Conservation (phyloP, 2,888 invertebrate genomes). For the Cacoxenus indagator region DNA sequence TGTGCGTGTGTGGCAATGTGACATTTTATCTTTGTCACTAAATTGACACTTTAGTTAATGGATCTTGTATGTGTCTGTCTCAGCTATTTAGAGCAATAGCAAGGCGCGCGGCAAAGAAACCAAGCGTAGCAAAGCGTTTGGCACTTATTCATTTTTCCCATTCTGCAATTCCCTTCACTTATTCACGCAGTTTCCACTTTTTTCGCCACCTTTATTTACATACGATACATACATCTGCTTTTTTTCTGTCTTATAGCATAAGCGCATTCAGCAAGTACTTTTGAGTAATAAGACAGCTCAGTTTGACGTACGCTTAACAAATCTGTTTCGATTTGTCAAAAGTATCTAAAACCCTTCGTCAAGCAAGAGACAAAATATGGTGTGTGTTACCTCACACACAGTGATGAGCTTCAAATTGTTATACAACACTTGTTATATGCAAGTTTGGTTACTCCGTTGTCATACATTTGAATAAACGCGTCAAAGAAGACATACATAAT, state of each 20-base stretch:
- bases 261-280: conserved; percentile 42
- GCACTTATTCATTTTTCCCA: not conserved
- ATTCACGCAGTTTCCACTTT: not conserved
- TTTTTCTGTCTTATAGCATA: too few relatives aligned
- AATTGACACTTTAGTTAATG: conserved; percentile 70
- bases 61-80: conserved; percentile 57
- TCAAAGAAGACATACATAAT: too few relatives aligned
- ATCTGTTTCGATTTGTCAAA: conserved; percentile 49
- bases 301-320: conserved; percentile 59
- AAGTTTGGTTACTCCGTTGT: too few relatives aligned
- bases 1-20: conserved; percentile 40
- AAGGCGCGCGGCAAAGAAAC: not conserved
- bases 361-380: conserved; percentile 32
- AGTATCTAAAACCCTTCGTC: not conserved
- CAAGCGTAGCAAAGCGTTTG: not conserved
- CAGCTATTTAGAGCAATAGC: conserved; percentile 14
- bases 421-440: too few relatives aligned
- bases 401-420: too few relatives aligned
- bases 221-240: conserved; percentile 24
- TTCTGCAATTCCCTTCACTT: not conserved
- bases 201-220: conserved; percentile 33
- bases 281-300: conserved; percentile 61
- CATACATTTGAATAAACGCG: too few relatives aligned
- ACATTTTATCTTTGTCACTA: conserved; percentile 69
- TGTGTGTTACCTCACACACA: too few relatives aligned